These are phyloP conservation scores for Diuraphis noxia DNA, from an alignment of 1,140 invertebrate genomes.

Conservation along the genomic window DNA sequence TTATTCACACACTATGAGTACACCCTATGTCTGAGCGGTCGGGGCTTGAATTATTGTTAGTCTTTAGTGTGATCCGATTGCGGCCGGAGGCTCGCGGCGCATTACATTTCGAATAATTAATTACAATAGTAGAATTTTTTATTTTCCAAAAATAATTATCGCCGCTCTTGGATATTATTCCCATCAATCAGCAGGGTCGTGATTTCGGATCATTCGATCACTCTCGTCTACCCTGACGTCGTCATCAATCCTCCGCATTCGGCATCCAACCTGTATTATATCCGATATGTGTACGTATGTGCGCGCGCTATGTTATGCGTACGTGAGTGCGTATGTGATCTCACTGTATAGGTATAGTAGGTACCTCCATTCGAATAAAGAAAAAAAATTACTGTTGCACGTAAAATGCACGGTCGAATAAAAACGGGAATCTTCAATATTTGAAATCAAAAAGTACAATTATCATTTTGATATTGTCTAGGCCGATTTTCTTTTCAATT, in stretches of 20 bases:
- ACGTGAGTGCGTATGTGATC: not conserved
- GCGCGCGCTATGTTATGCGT: not conserved
- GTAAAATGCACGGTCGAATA: not conserved
- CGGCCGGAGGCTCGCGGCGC: slow-evolving; percentile 12
- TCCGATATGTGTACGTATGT: not conserved
- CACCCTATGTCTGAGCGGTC: not conserved
- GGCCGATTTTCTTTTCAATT: not conserved
- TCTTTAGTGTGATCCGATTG: slow-evolving; percentile 38
- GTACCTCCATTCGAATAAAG: not conserved
- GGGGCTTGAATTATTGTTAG: slow-evolving; percentile 37
- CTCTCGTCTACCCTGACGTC: slow-evolving; percentile 33
- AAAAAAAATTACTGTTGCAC: not conserved
- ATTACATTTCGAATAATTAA: slow-evolving; percentile 43
- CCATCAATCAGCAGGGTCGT: slow-evolving; percentile 43
- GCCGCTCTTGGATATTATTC: slow-evolving; percentile 40
- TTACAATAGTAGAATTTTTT: slow-evolving; percentile 31
- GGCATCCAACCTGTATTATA: slow-evolving; percentile 23
- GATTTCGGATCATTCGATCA: slow-evolving; percentile 49
- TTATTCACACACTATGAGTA: not conserved
- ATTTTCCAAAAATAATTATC: slow-evolving; percentile 46
- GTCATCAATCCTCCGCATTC: slow-evolving; percentile 38
- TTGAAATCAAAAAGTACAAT: not conserved
- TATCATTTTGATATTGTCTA: not conserved
- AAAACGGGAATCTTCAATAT: not conserved
- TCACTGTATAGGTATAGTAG: too few species aligned